These are phyloP conservation scores for Orchesella cincta DNA, from an alignment of 1,140 invertebrate genomes.

Conservation along the genomic window DNA sequence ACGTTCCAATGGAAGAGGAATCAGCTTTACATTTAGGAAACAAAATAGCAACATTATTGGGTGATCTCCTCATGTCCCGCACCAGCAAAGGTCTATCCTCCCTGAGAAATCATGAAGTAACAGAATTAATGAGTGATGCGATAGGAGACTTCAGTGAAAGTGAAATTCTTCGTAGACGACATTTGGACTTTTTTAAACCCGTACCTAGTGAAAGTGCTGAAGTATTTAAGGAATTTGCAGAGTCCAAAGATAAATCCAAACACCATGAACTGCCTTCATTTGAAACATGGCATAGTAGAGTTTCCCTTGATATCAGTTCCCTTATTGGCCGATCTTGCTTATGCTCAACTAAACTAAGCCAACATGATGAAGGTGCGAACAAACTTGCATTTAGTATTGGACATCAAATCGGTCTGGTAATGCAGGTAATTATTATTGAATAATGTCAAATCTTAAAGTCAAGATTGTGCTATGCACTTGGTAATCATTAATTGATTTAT, in stretches of 20 bases:
- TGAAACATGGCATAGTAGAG: slow-evolving; percentile 34
- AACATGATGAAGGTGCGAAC: slow-evolving; percentile 31
- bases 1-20: not conserved
- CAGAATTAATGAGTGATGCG: slow-evolving; percentile 44
- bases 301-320: slow-evolving; percentile 27
- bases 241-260: not conserved
- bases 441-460: not conserved
- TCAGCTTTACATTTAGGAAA: slow-evolving; percentile 37
- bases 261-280: slow-evolving; percentile 3
- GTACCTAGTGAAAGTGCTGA: not conserved
- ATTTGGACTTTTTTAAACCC: not conserved
- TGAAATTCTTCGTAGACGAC: slow-evolving; percentile 33
- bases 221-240: not conserved
- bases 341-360: slow-evolving; percentile 30
- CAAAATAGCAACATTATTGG: slow-evolving; percentile 42
- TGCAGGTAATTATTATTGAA: slow-evolving; percentile 23
- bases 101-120: slow-evolving; percentile 37
- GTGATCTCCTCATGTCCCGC: slow-evolving; percentile 40
- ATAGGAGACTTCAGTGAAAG: slow-evolving; percentile 42
- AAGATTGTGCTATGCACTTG: not conserved
- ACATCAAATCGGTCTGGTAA: slow-evolving; percentile 32
- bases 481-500: not conserved
- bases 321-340: slow-evolving; percentile 35
- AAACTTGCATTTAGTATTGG: slow-evolving; percentile 36
- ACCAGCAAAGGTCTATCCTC: slow-evolving; percentile 33